Evolutionary conservation across 1,140 invertebrate genomes (phyloP), one percentile per base, ranked within the genome.

Genomic region (Temnothorax nylanderi): DNA sequence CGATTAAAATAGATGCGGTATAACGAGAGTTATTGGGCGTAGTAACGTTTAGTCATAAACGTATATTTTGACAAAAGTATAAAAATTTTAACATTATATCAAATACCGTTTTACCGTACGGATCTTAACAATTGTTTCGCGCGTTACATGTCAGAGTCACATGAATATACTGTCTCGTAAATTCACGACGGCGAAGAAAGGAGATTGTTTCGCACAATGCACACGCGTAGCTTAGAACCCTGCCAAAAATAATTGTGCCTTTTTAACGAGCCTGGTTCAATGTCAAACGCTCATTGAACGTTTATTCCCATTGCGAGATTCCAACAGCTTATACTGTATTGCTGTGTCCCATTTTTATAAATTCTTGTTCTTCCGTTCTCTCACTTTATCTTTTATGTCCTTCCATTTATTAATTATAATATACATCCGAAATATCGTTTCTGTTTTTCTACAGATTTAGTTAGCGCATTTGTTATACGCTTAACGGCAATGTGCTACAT

Each of bases 401-500:
- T 44, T 4, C 18, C 13, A 21, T 41, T 47, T 44, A 32, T 26
- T 26, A 18, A 62, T 76, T 18, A 44, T 76, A 26, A 41, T 26
- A 26, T 18, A 56, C 8, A 54, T 13, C 3, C 1, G 3, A 34
- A 74, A 37, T 37, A 18, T 51, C 18, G 2, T 11, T 54, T 74
- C 0, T 51, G 10, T 16, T 5, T 51, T 54, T 49, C 8, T 41
- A 26, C 2, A 26, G 8, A 80, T 69, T 37, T 67, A 13, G 8
- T 62, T 32, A 16, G 56, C 41, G 10, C 11, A 62, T 71, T 13
- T 26, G 11, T 69, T 82, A 34, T 26, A 34, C 11, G 7, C 10
- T 16, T 51, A 21, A 58, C n/a, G 37, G 51, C 64, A 81, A 60
- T 34, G 86, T 82, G 89, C 81, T 75, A 90, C 56, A 74, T 91